These are phyloP conservation scores for Drosophila athabasca DNA, from an alignment of 1,140 invertebrate genomes.

Conservation along the genomic window DNA sequence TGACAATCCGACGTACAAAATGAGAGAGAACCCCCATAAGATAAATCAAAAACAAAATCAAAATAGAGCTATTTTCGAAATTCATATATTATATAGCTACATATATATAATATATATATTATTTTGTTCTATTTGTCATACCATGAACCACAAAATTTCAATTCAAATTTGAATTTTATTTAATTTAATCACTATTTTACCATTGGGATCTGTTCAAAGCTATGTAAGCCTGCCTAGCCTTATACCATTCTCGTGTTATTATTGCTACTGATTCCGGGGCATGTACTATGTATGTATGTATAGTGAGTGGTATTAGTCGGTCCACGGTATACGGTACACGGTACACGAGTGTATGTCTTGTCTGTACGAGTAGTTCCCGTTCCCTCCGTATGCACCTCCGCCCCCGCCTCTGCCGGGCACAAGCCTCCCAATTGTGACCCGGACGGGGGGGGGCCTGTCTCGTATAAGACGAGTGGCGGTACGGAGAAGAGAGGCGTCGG, in stretches of 20 bases:
- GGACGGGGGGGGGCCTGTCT: not conserved
- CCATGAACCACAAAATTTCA: conserved; percentile 70
- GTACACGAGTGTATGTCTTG: conserved; percentile 32
- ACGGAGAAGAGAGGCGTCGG: conserved; percentile 29
- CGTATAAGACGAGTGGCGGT: conserved; percentile 26
- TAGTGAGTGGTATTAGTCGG: conserved; percentile 57
- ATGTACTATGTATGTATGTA: conserved; percentile 56
- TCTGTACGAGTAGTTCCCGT: too few relatives aligned
- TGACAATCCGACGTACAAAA: conserved; percentile 57
- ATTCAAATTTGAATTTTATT: conserved; percentile 67
- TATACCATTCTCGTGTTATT: conserved; percentile 40
- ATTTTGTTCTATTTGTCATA: conserved; percentile 72
- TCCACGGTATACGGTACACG: conserved; percentile 5
- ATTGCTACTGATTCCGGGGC: conserved; percentile 61
- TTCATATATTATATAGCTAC: conserved; percentile 42
- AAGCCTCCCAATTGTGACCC: conserved; percentile 6
- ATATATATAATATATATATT: conserved; percentile 35
- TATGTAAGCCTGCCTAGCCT: conserved; percentile 54
- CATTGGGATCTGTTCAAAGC: conserved; percentile 80
- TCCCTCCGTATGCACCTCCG: too few relatives aligned
- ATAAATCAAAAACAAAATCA: conserved; percentile 17
- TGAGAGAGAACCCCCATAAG: conserved; percentile 25
- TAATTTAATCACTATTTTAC: conserved; percentile 59
- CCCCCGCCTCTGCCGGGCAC: conserved; percentile 12
- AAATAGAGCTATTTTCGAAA: conserved; percentile 42